Conservation (phyloP, 2,888 invertebrate genomes). For the Magallana nippona region DNA sequence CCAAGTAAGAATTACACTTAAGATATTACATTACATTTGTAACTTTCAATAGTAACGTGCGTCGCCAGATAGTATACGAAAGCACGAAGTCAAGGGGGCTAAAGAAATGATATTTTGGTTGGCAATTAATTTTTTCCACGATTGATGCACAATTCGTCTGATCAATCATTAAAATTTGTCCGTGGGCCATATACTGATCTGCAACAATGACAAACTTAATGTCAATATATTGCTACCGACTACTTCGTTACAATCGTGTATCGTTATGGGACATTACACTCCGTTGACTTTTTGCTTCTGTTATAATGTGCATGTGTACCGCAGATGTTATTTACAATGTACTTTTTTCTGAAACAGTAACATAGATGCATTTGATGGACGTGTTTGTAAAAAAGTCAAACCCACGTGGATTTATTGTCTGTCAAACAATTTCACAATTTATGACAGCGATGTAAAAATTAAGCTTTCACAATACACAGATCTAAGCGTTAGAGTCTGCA, state of each 20-base stretch:
- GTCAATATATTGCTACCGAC: neutral
- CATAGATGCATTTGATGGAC: neutral
- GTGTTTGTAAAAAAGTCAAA: neutral
- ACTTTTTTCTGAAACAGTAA: neutral
- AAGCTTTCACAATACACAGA: neutral
- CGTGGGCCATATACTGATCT: neutral
- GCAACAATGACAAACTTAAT: neutral
- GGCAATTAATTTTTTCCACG: no score
- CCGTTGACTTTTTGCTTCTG: neutral
- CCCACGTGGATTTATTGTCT: neutral
- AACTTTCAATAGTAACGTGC: no score
- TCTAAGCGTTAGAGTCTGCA: neutral
- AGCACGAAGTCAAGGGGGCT: no score
- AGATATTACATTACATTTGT: no score
- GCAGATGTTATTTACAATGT: conserved; percentile 25
- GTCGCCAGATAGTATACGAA: no score
- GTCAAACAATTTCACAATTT: neutral
- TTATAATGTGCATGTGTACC: neutral
- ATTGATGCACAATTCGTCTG: no score
- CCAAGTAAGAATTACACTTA: no score
- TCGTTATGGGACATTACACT: neutral
- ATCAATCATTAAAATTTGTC: neutral
- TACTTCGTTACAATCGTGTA: neutral
- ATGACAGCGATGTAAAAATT: neutral
- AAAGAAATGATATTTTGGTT: no score